phyloP scores from a whole-genome alignment of 2,113 vertebrate species.

The Triplophysa rosa region DNA sequence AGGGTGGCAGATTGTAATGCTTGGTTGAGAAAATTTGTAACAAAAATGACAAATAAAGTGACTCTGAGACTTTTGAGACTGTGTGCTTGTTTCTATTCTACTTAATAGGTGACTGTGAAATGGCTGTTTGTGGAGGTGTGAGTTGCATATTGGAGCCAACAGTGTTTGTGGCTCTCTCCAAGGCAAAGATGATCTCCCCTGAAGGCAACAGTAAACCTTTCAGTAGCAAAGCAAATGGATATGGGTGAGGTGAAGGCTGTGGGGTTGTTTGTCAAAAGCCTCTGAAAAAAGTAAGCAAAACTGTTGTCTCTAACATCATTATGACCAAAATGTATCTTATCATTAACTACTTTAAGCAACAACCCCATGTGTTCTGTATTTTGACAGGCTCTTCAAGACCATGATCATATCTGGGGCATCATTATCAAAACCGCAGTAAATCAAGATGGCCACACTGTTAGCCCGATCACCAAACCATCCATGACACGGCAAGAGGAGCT shows the following conservation, averaged over 20 bases:
- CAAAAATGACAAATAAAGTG: too few species aligned
- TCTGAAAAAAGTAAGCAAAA: constrained; percentile 73
- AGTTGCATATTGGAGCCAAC: constrained; percentile 80
- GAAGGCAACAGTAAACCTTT: constrained; percentile 86
- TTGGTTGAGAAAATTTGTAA: too few species aligned
- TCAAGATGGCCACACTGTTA: constrained; percentile 78
- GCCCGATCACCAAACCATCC: constrained; percentile 82
- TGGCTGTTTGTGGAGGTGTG: constrained; percentile 84
- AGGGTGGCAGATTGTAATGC: too few species aligned
- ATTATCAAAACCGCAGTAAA: constrained; percentile 80
- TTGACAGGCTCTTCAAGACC: constrained; percentile 68
- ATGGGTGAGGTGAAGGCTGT: constrained; percentile 87
- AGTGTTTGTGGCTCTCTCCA: constrained; percentile 81
- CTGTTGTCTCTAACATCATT: not conserved
- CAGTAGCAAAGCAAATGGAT: constrained; percentile 80
- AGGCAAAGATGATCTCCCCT: constrained; percentile 84
- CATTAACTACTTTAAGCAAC: not conserved
- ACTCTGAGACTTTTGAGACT: not conserved
- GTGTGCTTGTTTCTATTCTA: constrained; percentile 10
- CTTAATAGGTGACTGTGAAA: constrained; percentile 82
- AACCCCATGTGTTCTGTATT: not conserved
- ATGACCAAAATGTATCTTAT: too few species aligned
- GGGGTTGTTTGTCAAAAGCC: constrained; percentile 82
- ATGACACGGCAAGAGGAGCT: constrained; percentile 79
- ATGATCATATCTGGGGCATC: constrained; percentile 81